Base-by-base conservation (phyloP, 2,113 vertebrate genomes). In the Anhinga anhinga region DNA sequence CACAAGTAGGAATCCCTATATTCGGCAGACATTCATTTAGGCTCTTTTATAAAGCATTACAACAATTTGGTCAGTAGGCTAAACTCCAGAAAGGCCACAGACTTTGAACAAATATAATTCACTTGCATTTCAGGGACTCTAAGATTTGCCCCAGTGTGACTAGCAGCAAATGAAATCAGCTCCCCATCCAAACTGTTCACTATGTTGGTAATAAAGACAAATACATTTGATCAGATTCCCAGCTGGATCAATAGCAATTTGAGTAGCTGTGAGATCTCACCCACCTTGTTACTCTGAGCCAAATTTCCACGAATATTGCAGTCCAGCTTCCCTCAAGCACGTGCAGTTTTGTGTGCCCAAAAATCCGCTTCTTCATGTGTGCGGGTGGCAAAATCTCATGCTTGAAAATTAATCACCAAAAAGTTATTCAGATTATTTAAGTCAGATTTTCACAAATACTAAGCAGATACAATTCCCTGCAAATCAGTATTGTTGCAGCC, bases 211-310 rank as follows among this genome's bases (percentile, higher is more conserved):
- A 95, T 92, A 94, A 94, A 96, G 95, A 94, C 80, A 95, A 96
- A 96, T 85, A 92, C 44, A 67, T 93, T 84, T 95, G 76, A 82
- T 88, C 88, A 93, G 50, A 86, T 76, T 89, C 81, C 67, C 86
- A 93, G 81, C 45, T 90, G 81, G 78, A 95, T 96, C 96, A 93
- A 95, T 95, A 96, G 49, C 89, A 91, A 92, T 96, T 89, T 91
- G 50, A 94, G 85, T n/a, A 89, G 86, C 70, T 80, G 45, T 45
- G 78, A 87, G 55, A 95, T 91, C 52, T 96, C 56, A 29, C 86
- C 83, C 91, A 95, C 55, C 50, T 84, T 77, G 76, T 93, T 95
- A 66, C 14, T 42, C 5, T 69, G 58, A 92, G 66, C 36, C 62
- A 3, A 72, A 25, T 91, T 95, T 87, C 86, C 62, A 70, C 0